Conservation (phyloP, 2,113 vertebrate species). For the Notechis scutatus region DNA sequence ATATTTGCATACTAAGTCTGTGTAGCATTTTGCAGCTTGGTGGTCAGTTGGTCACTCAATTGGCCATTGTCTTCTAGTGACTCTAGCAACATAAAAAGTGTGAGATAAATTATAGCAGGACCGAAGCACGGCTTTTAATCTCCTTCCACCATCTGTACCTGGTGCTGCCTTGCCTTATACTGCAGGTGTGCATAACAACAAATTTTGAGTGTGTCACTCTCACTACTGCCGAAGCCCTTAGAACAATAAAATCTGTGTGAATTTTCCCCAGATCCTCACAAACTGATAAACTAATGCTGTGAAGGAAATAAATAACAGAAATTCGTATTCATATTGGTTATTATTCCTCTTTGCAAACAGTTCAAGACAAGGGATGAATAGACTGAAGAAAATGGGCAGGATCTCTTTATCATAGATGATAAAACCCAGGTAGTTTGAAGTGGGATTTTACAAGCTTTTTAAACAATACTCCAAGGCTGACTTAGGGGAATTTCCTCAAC, state of each 20-base stretch:
- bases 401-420: neutral
- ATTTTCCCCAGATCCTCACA: neutral
- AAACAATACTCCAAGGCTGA: neutral
- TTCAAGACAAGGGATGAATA: neutral
- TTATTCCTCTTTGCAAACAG: neutral
- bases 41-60: neutral
- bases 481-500: neutral
- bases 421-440: neutral
- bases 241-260: neutral
- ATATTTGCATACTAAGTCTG: neutral
- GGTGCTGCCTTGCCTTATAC: neutral
- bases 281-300: neutral
- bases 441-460: neutral
- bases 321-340: neutral
- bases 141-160: neutral
- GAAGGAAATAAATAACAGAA: neutral
- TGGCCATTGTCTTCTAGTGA: neutral
- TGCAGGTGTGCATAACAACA: neutral
- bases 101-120: neutral
- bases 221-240: neutral
- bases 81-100: neutral
- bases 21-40: neutral
- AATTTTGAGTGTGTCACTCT: neutral
- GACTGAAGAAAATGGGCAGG: neutral
- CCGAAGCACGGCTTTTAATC: neutral